Evolutionary conservation across 2,888 invertebrate genomes (phyloP).

Genomic region (Charanyca ferruginea): DNA sequence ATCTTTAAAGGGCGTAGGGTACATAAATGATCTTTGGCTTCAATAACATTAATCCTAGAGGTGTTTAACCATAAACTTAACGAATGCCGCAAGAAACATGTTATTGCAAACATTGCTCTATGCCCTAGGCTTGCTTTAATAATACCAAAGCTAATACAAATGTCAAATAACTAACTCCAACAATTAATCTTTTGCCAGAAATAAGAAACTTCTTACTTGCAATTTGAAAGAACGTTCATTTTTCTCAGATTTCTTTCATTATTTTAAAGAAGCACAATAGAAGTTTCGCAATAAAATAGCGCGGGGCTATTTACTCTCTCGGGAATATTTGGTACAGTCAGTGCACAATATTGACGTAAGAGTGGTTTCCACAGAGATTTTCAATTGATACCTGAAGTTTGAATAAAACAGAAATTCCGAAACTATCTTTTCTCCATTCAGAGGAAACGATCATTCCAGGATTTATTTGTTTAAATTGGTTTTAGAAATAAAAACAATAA

Average conservation of each 20-base stretch:
- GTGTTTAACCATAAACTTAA: slow-evolving; percentile 19
- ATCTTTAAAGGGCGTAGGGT: not conserved
- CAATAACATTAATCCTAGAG: slow-evolving; percentile 3
- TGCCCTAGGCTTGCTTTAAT: not conserved
- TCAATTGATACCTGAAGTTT: slow-evolving; percentile 53
- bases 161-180: not conserved
- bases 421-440: no score
- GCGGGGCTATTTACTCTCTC: slow-evolving; percentile 62
- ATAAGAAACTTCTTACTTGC: slow-evolving; percentile 5
- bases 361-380: slow-evolving; percentile 43
- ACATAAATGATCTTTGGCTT: slow-evolving; percentile 25
- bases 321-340: slow-evolving; percentile 43
- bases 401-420: no score
- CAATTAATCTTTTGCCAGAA: slow-evolving; percentile 18
- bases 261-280: slow-evolving; percentile 51
- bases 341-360: slow-evolving; percentile 55
- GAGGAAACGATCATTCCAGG: no score
- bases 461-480: no score
- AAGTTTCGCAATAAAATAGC: slow-evolving; percentile 66
- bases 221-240: slow-evolving; percentile 23
- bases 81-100: slow-evolving; percentile 20
- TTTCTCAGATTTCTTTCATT: slow-evolving; percentile 55
- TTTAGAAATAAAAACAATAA: no score
- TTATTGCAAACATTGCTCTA: slow-evolving; percentile 9
- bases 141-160: slow-evolving; percentile 10